A percentile compares a stretch with the other conserved stretches of the same genome.
phyloP scores from a whole-genome alignment of 2,888 invertebrate genomes.

The Synanthedon vespiformis region DNA sequence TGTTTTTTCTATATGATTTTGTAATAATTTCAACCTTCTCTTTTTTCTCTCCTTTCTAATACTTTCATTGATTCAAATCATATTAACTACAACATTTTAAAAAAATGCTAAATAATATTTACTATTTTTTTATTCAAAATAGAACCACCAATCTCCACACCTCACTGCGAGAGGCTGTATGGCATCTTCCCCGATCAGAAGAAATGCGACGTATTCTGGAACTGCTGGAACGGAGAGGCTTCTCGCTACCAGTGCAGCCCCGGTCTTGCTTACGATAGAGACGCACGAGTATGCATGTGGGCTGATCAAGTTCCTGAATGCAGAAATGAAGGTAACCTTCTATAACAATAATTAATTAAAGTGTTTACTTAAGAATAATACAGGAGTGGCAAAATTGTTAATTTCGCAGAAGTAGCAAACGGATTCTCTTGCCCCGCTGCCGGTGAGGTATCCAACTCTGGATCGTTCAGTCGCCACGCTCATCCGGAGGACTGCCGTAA shows the following conservation, averaged over 20 bases:
- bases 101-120: not conserved
- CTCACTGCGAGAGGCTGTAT: constrained; percentile 88
- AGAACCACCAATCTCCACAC: constrained; percentile 87
- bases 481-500: constrained; percentile 95
- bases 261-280: constrained; percentile 93
- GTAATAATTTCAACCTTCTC: no score
- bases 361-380: not conserved
- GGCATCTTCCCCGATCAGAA: constrained; percentile 91
- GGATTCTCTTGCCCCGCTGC: constrained; percentile 89
- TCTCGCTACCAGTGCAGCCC: constrained; percentile 95
- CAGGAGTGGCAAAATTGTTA: not conserved
- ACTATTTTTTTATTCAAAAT: constrained; percentile 8
- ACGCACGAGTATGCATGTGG: constrained; percentile 96
- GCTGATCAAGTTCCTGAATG: constrained; percentile 95
- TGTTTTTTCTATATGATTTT: no score
- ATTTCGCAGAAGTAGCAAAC: constrained; percentile 85
- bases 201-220: constrained; percentile 96
- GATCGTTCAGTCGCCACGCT: constrained; percentile 94
- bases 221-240: constrained; percentile 96
- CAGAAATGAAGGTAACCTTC: constrained; percentile 80
- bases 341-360: not conserved
- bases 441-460: constrained; percentile 84
- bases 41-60: no score
- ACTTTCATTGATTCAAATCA: no score
- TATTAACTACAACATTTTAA: no score